phyloP scores from a whole-genome alignment of 2,113 vertebrate genomes.

The Emberiza fucata region DNA sequence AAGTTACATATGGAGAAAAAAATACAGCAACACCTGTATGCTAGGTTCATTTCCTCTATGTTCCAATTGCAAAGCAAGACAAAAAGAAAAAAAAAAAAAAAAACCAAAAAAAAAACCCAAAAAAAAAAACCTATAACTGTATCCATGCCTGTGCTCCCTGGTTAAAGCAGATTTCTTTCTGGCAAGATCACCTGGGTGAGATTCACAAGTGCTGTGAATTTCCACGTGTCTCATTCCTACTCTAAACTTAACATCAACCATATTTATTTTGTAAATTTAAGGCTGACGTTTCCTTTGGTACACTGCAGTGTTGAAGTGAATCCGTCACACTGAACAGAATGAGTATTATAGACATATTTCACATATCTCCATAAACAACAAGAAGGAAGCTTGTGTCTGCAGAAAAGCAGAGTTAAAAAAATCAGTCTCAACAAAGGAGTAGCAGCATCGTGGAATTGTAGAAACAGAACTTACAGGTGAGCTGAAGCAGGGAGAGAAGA shows the following conservation, averaged over 20 bases:
- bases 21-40: background rate
- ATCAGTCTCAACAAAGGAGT: background rate
- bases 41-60: background rate
- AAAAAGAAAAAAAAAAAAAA: background rate
- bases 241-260: background rate
- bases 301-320: background rate
- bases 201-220: background rate
- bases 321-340: background rate
- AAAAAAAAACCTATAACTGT: background rate
- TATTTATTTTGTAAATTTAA: slow-evolving; percentile 27
- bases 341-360: background rate
- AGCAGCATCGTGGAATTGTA: background rate
- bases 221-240: background rate
- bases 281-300: background rate
- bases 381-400: background rate
- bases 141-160: background rate
- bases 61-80: background rate
- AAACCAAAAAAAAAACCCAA: background rate
- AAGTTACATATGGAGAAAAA: background rate
- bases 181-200: background rate
- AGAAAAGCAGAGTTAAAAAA: background rate
- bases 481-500: background rate
- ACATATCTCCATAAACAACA: background rate
- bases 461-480: background rate
- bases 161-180: background rate